Evolutionary conservation across 2,888 invertebrate genomes (phyloP), one percentile per base, ranked within the genome.

Genomic region (Carterocephalus palaemon): DNA sequence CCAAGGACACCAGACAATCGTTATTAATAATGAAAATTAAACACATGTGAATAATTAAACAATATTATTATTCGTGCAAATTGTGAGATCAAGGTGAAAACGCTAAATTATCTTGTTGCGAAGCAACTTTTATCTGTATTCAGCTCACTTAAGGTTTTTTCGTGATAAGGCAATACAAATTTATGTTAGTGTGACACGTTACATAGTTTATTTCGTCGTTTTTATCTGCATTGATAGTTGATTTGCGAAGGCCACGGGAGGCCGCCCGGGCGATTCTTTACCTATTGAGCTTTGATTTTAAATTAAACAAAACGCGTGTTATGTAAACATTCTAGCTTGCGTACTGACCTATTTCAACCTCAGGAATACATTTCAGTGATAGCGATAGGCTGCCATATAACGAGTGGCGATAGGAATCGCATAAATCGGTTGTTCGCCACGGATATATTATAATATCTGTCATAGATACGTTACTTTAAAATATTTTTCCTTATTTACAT

Each of bases 121-220:
- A 72, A 56, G 73, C 59, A 53, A 52, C 48, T 54, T 64, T 62
- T 79, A 78, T 80, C 76, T 64, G 59, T 59, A 56, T 62, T 61
- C 62, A 68, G 62, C 59, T 61, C 43, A 65, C 59, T 70, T 70
- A 67, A 70, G 62, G 67, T 65, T 66, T 70, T 72, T 72, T 71
- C 59, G 59, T 69, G 85, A 86, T 84, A 84, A 84, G 75, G 79
- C 76, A 77, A 76, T 79, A 77, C 74, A 75, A 80, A 85, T 82
- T 78, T 84, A 82, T 85, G 82, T 82, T 77, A 84, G 71, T 79
- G 74, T 85, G 79, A 77, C 81, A 79, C 70, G 71, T 73, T 75
- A 70, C 72, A 71, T 70, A n/a, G 16, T 28, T 15, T 29, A 29
- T 29, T 16, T 29, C 29, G 8, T 4, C 15, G 29, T 4, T 73